phyloP scores from a whole-genome alignment of 1,140 invertebrate genomes.

The Anagrus nilaparvatae region DNA sequence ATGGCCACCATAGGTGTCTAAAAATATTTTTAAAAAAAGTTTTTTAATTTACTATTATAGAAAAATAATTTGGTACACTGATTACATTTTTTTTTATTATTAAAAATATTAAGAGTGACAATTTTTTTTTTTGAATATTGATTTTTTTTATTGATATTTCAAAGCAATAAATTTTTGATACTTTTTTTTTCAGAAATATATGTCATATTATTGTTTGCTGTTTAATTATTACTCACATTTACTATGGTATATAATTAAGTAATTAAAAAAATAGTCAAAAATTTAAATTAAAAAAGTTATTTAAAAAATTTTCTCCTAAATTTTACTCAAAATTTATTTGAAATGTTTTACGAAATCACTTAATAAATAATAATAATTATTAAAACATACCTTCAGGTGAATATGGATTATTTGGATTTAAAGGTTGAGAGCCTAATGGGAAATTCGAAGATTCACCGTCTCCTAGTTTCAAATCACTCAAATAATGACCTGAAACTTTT shows the following conservation, averaged over 20 bases:
- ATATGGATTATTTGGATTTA: slow-evolving; percentile 79
- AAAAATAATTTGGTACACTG: too few relatives aligned
- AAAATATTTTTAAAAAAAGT: too few relatives aligned
- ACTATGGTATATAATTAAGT: not conserved
- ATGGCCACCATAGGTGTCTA: slow-evolving; percentile 71
- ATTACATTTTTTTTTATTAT: too few relatives aligned
- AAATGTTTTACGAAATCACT: not conserved
- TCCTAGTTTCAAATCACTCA: slow-evolving; percentile 46
- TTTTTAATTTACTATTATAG: too few relatives aligned
- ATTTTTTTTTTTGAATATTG: too few relatives aligned
- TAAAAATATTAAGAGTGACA: too few relatives aligned
- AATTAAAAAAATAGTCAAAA: not conserved
- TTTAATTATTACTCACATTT: too few relatives aligned
- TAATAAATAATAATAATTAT: slow-evolving; percentile 9
- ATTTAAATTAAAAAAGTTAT: not conserved
- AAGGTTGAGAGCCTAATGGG: slow-evolving; percentile 62
- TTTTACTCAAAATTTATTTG: not conserved
- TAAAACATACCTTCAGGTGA: slow-evolving; percentile 70
- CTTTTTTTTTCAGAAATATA: slow-evolving; percentile 1
- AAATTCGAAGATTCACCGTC: slow-evolving; percentile 47
- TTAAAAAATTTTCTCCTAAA: not conserved
- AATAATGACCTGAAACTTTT: slow-evolving; percentile 43
- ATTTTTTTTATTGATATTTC: not conserved
- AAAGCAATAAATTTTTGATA: not conserved
- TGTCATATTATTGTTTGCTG: too few relatives aligned